Base-by-base conservation (phyloP, 1,140 invertebrate genomes). In the Lepidurus apus region DNA sequence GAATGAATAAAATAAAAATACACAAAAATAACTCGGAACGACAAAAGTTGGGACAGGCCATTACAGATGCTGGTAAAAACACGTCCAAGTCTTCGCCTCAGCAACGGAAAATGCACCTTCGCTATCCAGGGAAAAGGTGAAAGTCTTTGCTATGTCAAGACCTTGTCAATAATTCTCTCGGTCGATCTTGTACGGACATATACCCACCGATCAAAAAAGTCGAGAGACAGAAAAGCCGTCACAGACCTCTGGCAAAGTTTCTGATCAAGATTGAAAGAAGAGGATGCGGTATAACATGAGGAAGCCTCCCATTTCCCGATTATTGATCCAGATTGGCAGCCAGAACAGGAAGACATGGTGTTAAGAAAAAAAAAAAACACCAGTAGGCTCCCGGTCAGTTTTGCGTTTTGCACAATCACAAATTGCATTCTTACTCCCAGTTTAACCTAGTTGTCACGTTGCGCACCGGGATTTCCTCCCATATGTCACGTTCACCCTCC, bases 91-190 rank as follows among this genome's bases (percentile, higher is more conserved):
- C 34, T 34, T 34, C 34, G 34, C 1, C 34, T 34, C 34, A 34
- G 34, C 34, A 34, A 34, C 34, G 3, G 34, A 34, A 34, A 34
- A 34, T 34, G 2, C 34, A 34, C 26, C 26, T 34, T 34, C 26
- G 26, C 26, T 34, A 2, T 34, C 26, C 34, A 34, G 34, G 34
- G 34, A 34, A 34, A 34, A 34, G 3, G 34, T 34, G 53, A 17
- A 47, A 65, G 17, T 65, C 21, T 65, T 65, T 13, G 8, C 53
- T 65, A 13, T 65, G 53, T 65, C 53, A 65, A 7, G 53, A 65
- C 53, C 53, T 65, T 65, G 53, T 65, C 53, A 65, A 65, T 65
- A 65, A 13, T 65, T 47, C 53, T 65, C 17, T 13, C 53, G 53
- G 53, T 65, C 53, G 53, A 65, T 65, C 53, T n/a, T 65, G 13